phyloP scores from a whole-genome alignment of 2,113 vertebrate genomes.

The Chaetodon auriga region DNA sequence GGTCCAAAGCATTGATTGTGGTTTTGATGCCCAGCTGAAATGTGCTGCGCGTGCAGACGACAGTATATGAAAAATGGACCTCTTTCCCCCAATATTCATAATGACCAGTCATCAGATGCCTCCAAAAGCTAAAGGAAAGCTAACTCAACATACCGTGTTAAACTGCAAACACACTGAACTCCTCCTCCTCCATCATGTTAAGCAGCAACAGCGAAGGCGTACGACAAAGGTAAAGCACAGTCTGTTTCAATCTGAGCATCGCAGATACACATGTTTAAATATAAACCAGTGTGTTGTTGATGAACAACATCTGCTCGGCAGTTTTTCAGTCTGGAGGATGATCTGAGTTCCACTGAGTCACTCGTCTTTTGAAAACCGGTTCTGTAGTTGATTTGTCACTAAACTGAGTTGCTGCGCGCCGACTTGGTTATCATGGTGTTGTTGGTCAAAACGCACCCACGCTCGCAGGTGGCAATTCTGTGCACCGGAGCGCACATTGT shows the following conservation, averaged over 20 bases:
- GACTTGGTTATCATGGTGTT: not conserved
- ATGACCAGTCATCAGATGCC: too few relatives aligned
- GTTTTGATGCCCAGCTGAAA: constrained; percentile 7
- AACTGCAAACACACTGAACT: not conserved
- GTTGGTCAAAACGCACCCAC: not conserved
- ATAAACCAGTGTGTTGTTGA: not conserved
- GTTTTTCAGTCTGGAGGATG: constrained; percentile 10
- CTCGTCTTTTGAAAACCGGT: not conserved
- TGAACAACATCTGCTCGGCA: constrained; percentile 3
- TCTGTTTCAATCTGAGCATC: not conserved
- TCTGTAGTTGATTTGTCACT: constrained; percentile 4
- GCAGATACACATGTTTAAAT: not conserved
- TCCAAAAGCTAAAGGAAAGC: not conserved
- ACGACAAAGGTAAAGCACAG: not conserved
- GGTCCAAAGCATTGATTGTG: not conserved
- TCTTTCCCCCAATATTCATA: not conserved
- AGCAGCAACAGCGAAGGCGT: not conserved
- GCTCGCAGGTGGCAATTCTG: not conserved
- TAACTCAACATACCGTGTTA: not conserved
- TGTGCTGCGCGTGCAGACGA: constrained; percentile 21
- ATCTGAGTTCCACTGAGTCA: constrained; percentile 2
- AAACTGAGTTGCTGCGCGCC: not conserved
- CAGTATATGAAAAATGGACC: too few relatives aligned
- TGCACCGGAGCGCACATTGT: not conserved
- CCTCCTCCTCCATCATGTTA: not conserved